phyloP scores from a whole-genome alignment of 2,888 invertebrate species.

The Nomada fabriciana region DNA sequence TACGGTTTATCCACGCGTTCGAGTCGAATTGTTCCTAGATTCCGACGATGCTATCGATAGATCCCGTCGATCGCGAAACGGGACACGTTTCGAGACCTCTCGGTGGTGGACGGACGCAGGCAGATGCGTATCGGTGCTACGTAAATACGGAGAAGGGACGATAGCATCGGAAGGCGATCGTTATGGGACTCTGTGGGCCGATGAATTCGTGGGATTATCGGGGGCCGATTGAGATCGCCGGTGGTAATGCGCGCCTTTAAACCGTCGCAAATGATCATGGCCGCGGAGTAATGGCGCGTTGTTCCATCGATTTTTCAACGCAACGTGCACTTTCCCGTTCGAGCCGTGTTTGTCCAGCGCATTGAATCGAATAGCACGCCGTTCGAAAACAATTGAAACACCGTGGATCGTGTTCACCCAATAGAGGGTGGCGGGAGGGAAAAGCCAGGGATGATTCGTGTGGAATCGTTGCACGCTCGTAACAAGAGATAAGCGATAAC shows the following conservation, averaged over 20 bases:
- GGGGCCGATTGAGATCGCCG: slow-evolving; percentile 51
- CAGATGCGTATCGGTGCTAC: slow-evolving; percentile 53
- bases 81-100: slow-evolving; percentile 24
- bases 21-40: slow-evolving; percentile 25
- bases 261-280: slow-evolving; percentile 51
- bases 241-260: slow-evolving; percentile 53
- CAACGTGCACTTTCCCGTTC: slow-evolving; percentile 53
- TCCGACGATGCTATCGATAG: slow-evolving; percentile 7
- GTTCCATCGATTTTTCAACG: slow-evolving; percentile 35
- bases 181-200: slow-evolving; percentile 46
- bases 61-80: slow-evolving; percentile 17
- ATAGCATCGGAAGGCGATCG: slow-evolving; percentile 51
- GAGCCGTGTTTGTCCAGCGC: slow-evolving; percentile 36
- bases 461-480: background rate
- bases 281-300: slow-evolving; percentile 43
- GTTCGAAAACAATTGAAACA: slow-evolving; percentile 27
- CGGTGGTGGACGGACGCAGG: slow-evolving; percentile 8
- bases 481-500: slow-evolving; percentile 33
- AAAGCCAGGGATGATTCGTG: slow-evolving; percentile 16
- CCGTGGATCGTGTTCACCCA: slow-evolving; percentile 20
- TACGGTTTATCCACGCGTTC: slow-evolving; percentile 12
- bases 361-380: slow-evolving; percentile 44
- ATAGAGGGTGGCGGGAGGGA: background rate
- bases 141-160: slow-evolving; percentile 55
- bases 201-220: slow-evolving; percentile 56